Evolutionary conservation across 2,888 invertebrate species (phyloP).

Genomic region (Ichneumon xanthorius): DNA sequence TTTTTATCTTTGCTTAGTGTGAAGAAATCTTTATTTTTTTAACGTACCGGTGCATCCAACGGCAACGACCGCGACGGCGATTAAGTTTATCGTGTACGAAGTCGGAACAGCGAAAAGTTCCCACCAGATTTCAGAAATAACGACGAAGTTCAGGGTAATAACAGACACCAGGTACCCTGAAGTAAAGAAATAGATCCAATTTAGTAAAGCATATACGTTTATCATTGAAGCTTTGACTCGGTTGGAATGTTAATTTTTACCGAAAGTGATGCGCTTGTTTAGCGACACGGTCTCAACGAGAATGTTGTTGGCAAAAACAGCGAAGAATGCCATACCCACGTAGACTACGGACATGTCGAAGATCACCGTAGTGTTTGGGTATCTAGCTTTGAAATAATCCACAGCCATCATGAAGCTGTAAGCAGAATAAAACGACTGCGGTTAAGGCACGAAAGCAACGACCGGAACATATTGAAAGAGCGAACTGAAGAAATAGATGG

Average conservation of each 20-base stretch:
- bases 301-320: slow-evolving; percentile 94
- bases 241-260: slow-evolving; percentile 84
- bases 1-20: slow-evolving; percentile 1
- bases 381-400: slow-evolving; percentile 95
- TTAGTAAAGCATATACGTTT: not conserved
- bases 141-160: slow-evolving; percentile 92
- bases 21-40: slow-evolving; percentile 7
- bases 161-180: slow-evolving; percentile 93
- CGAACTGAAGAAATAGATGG: too few species aligned
- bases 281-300: slow-evolving; percentile 93
- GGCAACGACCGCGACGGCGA: slow-evolving; percentile 94
- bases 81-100: slow-evolving; percentile 93
- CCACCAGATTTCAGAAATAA: slow-evolving; percentile 94
- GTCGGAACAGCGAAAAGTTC: slow-evolving; percentile 92
- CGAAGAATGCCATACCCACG: slow-evolving; percentile 95
- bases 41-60: slow-evolving; percentile 92
- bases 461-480: not conserved
- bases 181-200: slow-evolving; percentile 67
- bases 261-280: slow-evolving; percentile 94
- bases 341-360: slow-evolving; percentile 97
- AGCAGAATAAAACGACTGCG: slow-evolving; percentile 68
- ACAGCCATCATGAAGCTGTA: slow-evolving; percentile 96
- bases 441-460: not conserved
- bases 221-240: too few species aligned
- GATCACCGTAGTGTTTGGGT: slow-evolving; percentile 94